A percentile compares a stretch with the other conserved stretches of the same genome.
Conservation (phyloP, 1,140 invertebrate species). For the Ostrea denselamellosa region DNA sequence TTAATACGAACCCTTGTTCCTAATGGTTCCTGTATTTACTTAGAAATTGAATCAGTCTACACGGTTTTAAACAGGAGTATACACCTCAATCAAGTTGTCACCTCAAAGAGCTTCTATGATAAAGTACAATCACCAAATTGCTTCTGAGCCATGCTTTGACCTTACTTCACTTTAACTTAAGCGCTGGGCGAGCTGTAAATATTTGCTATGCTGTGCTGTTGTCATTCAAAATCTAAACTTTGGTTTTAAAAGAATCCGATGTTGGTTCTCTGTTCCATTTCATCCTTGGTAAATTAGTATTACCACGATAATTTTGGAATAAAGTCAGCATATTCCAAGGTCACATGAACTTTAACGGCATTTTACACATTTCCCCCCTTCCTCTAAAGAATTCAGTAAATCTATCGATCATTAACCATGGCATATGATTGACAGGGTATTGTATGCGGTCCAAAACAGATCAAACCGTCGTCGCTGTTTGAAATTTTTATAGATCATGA, state of each 20-base stretch:
- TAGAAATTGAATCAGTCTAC: constrained; percentile 44
- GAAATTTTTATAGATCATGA: not conserved
- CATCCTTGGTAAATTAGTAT: not conserved
- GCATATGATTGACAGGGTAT: not conserved
- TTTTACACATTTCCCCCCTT: not conserved
- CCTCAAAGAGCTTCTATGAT: constrained; percentile 43
- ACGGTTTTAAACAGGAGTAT: constrained; percentile 37
- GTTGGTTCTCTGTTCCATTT: constrained; percentile 30
- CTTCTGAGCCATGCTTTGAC: constrained; percentile 23
- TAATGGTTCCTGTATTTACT: constrained; percentile 45
- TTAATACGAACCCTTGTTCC: constrained; percentile 48
- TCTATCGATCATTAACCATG: not conserved
- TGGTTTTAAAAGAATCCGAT: constrained; percentile 39
- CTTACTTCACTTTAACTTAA: constrained; percentile 41
- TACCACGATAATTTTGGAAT: not conserved
- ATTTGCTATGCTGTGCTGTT: constrained; percentile 19
- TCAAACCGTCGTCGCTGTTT: not conserved
- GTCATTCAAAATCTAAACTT: constrained; percentile 37
- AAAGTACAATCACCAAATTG: constrained; percentile 35
- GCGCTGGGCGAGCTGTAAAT: constrained; percentile 31
- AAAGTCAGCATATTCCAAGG: not conserved
- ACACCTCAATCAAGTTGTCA: constrained; percentile 46
- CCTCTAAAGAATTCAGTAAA: not conserved
- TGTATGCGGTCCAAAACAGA: not conserved
- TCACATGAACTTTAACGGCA: not conserved